A percentile compares a stretch with the other conserved stretches of the same genome.
Conservation (phyloP, 2,113 vertebrate species). For the Phodopus roborovskii region DNA sequence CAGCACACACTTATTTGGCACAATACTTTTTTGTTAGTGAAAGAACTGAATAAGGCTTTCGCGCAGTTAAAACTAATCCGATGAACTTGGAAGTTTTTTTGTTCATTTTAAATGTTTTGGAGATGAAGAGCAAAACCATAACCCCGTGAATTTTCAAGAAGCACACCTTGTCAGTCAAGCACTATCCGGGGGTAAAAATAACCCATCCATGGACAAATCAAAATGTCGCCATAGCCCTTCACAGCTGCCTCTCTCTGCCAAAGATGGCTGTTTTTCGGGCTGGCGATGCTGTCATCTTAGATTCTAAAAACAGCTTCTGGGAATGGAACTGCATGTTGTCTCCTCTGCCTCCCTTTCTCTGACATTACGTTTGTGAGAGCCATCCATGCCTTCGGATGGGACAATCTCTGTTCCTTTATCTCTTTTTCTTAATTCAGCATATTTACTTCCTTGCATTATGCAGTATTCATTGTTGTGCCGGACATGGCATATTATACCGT, state of each 20-base stretch:
- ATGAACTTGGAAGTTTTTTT: not conserved
- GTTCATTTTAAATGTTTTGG: not conserved
- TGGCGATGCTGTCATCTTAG: not conserved
- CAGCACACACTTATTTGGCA: not conserved
- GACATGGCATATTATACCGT: not conserved
- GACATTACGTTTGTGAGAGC: not conserved
- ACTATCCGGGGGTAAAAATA: not conserved
- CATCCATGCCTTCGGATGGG: not conserved
- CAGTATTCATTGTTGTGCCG: not conserved
- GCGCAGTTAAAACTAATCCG: not conserved
- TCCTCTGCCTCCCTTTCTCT: not conserved
- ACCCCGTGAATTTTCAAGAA: not conserved
- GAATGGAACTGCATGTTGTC: not conserved
- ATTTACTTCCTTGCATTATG: not conserved
- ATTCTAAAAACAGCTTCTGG: not conserved
- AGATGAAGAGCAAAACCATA: not conserved
- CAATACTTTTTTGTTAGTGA: conserved; percentile 16
- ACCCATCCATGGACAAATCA: not conserved
- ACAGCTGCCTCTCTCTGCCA: not conserved
- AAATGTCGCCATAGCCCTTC: not conserved
- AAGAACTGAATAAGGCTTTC: not conserved
- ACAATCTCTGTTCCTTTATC: not conserved
- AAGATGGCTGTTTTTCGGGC: not conserved
- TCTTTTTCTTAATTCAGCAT: not conserved
- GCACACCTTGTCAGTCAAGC: not conserved